A percentile compares a stretch with the other conserved stretches of the same genome.
Evolutionary conservation across 37 sponge, comb jelly and placozoan species (phyloP).

Genomic region (Diacarnus erythraeanus): DNA sequence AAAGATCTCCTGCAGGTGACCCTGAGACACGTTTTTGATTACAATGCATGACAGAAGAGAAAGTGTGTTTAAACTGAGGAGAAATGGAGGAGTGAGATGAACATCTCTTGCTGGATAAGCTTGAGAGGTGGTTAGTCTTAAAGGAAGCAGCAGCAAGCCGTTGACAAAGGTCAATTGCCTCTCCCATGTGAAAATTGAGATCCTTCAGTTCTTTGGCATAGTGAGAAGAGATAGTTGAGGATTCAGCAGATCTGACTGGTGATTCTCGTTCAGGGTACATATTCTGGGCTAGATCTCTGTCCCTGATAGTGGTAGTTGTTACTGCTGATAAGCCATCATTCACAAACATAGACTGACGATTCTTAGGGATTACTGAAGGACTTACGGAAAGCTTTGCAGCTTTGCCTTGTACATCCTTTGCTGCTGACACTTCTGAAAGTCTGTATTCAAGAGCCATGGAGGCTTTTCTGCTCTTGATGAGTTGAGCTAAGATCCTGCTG

Average conservation of each 20-base stretch:
- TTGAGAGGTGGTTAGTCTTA: slow-evolving; percentile 16
- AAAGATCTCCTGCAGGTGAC: not conserved
- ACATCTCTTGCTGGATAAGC: not conserved
- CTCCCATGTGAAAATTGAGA: slow-evolving; percentile 9
- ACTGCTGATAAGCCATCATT: not conserved
- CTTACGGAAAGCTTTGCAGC: not conserved
- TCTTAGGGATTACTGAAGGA: not conserved
- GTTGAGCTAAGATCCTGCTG: slow-evolving; percentile 30
- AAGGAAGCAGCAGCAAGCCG: slow-evolving; percentile 42
- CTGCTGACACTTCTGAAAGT: not conserved
- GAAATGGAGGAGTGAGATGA: not conserved
- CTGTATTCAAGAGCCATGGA: slow-evolving; percentile 11
- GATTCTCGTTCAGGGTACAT: slow-evolving; percentile 24
- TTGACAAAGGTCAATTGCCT: slow-evolving; percentile 44
- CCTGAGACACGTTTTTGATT: not conserved
- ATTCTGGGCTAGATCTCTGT: slow-evolving; percentile 5
- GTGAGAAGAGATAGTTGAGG: not conserved
- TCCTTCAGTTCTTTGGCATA: slow-evolving; percentile 8
- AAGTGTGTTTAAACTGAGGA: not conserved
- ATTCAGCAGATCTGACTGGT: not conserved
- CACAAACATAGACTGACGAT: slow-evolving; percentile 21
- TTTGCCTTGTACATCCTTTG: not conserved
- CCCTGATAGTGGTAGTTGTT: not conserved
- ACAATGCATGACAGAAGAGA: not conserved
- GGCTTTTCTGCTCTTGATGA: slow-evolving; percentile 27